Evolutionary conservation across 1,140 invertebrate genomes (phyloP).

Genomic region (Lordiphosa mommai): DNA sequence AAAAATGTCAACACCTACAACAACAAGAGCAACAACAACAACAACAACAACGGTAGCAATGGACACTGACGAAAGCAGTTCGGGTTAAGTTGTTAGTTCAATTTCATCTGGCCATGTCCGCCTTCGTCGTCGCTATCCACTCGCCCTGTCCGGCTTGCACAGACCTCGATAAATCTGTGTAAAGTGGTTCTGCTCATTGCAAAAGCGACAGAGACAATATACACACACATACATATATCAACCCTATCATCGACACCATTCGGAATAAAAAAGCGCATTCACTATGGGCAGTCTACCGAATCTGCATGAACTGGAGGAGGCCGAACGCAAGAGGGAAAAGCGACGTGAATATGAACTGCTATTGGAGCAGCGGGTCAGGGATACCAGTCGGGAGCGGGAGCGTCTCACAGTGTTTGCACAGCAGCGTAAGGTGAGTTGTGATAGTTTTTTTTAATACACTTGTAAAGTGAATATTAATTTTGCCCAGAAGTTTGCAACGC

Average conservation of each 20-base stretch:
- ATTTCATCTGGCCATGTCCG: too few relatives aligned
- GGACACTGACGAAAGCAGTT: constrained; percentile 4
- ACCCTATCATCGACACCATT: not conserved
- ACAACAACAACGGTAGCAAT: constrained; percentile 1
- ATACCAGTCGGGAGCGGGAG: constrained; percentile 69
- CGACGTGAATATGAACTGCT: constrained; percentile 74
- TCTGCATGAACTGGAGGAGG: constrained; percentile 81
- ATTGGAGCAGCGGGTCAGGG: constrained; percentile 67
- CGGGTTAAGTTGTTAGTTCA: not conserved
- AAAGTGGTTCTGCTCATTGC: too few relatives aligned
- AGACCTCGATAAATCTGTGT: too few relatives aligned
- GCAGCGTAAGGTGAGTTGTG: constrained; percentile 62
- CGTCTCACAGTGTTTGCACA: constrained; percentile 58
- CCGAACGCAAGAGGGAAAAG: constrained; percentile 73
- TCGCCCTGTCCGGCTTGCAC: too few relatives aligned
- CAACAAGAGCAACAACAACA: not conserved
- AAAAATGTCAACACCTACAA: not conserved
- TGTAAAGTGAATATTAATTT: too few relatives aligned
- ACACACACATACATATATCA: too few relatives aligned
- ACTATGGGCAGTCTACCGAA: constrained; percentile 84
- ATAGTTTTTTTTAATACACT: too few relatives aligned
- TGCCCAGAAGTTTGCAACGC: too few relatives aligned
- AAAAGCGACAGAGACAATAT: too few relatives aligned
- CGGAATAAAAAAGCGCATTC: not conserved
- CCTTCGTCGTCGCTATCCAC: too few relatives aligned